Conservation (phyloP, 2,797 vertebrate genomes). For the Anguilla pacifica region DNA sequence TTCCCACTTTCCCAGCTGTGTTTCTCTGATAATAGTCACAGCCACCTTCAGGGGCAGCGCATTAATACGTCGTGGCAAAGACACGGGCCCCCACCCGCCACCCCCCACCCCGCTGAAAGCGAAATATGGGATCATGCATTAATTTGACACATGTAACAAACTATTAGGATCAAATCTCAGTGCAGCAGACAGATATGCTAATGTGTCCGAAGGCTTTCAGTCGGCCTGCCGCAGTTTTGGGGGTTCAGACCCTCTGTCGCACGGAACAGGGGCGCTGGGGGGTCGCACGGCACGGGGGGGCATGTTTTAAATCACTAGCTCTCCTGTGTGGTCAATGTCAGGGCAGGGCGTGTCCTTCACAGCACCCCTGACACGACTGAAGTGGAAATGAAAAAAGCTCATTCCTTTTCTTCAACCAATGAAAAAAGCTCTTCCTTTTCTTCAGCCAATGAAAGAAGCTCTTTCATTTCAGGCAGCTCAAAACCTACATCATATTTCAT, state of each 20-base stretch:
- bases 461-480: conserved; percentile 14
- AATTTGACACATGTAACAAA: conserved; percentile 48
- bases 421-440: too few species aligned
- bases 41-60: conserved; percentile 25
- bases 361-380: conserved; percentile 30
- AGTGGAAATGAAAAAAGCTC: conserved; percentile 24
- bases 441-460: conserved; percentile 21
- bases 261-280: not conserved
- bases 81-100: conserved; percentile 25
- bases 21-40: conserved; percentile 32
- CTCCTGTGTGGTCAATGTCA: not conserved
- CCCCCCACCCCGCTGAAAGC: not conserved
- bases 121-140: conserved; percentile 38
- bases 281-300: not conserved
- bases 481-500: conserved; percentile 32
- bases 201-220: conserved; percentile 38
- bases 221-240: not conserved
- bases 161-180: conserved; percentile 44
- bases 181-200: conserved; percentile 19
- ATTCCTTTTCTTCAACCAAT: too few species aligned
- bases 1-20: conserved; percentile 13
- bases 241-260: conserved; percentile 1
- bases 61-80: conserved; percentile 30
- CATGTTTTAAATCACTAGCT: not conserved
- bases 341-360: conserved; percentile 24